Percentiles rank a stretch among this genome's conserved stretches.
Evolutionary conservation across 2,888 invertebrate genomes (phyloP).

Genomic region (Drosophila borborema): DNA sequence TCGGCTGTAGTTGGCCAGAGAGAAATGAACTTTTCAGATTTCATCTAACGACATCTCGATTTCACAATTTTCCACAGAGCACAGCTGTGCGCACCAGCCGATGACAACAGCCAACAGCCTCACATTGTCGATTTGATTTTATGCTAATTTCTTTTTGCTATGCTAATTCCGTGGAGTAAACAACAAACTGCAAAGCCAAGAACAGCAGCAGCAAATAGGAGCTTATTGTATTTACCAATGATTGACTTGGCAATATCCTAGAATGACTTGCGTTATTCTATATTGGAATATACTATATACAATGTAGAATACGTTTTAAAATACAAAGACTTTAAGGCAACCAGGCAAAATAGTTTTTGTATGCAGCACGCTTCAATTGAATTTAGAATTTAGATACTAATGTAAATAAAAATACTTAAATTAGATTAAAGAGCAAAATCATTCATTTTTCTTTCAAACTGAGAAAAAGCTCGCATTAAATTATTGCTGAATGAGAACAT

Average conservation of each 20-base stretch:
- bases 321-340: rapidly evolving
- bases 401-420: no score
- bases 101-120: slow-evolving; percentile 36
- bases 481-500: no score
- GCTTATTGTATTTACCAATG: background rate
- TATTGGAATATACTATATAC: background rate
- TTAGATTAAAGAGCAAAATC: no score
- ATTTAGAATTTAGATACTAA: no score
- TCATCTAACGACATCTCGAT: slow-evolving; percentile 11
- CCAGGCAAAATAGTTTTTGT: background rate
- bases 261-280: background rate
- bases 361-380: background rate
- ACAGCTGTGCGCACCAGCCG: slow-evolving; percentile 34
- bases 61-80: slow-evolving; percentile 13
- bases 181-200: slow-evolving; percentile 51
- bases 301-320: background rate
- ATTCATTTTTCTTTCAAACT: no score
- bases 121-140: slow-evolving; percentile 72
- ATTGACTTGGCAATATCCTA: slow-evolving; percentile 27
- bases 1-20: slow-evolving; percentile 26
- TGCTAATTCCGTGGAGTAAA: slow-evolving; percentile 70
- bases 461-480: no score
- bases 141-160: slow-evolving; percentile 76
- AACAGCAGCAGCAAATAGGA: slow-evolving; percentile 7
- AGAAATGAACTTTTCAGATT: slow-evolving; percentile 13